Percentiles rank a stretch among this genome's conserved stretches.
Evolutionary conservation across 1,140 invertebrate species (phyloP).

Genomic region (Eurytemora carolleeae): DNA sequence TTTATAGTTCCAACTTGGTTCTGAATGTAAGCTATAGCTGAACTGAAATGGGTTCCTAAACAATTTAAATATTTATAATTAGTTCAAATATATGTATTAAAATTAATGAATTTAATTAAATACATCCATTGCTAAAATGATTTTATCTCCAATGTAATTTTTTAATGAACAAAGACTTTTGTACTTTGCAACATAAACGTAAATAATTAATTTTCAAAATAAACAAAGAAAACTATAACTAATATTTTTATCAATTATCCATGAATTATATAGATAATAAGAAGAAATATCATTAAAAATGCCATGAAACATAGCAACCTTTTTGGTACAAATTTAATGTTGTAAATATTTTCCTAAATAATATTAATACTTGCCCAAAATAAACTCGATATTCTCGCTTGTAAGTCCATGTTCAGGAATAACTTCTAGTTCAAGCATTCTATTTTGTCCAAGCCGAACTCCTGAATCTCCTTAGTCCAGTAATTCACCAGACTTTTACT

Average conservation of each 20-base stretch:
- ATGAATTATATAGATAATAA: background rate
- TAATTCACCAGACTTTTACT: too few relatives aligned
- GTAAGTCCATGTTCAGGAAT: conserved; percentile 12
- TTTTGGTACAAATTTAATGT: background rate
- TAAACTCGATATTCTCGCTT: conserved; percentile 14
- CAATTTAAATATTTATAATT: conserved; percentile 24
- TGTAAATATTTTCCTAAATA: background rate
- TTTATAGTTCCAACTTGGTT: conserved; percentile 71
- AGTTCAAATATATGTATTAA: background rate
- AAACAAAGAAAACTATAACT: too few relatives aligned
- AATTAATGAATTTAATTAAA: background rate
- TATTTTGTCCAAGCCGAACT: too few relatives aligned
- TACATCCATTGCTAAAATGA: too few relatives aligned
- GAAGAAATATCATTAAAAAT: background rate
- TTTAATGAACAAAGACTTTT: too few relatives aligned
- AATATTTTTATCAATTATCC: background rate
- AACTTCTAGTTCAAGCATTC: conserved; percentile 14
- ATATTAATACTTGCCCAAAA: conserved; percentile 6
- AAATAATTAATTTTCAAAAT: background rate
- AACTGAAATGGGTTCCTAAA: conserved; percentile 91
- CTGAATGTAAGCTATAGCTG: conserved; percentile 82
- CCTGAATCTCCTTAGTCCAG: too few relatives aligned
- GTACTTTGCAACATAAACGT: background rate
- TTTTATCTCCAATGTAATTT: too few relatives aligned
- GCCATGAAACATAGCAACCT: background rate